These are phyloP conservation scores for Dolichotis patagonum DNA, from an alignment of 2,113 vertebrate species.

Conservation along the genomic window DNA sequence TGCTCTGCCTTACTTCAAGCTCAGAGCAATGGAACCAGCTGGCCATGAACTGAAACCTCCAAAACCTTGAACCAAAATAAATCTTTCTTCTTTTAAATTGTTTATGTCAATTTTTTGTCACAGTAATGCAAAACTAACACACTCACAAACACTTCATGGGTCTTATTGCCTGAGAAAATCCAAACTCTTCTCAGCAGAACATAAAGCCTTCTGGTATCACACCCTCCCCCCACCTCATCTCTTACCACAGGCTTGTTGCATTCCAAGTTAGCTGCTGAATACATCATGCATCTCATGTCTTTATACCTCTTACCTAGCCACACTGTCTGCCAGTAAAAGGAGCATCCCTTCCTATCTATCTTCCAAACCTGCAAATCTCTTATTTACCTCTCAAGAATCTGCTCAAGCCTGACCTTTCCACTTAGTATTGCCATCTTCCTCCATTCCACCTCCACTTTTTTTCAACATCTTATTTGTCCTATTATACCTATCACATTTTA, in stretches of 20 bases:
- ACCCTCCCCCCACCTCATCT: not conserved
- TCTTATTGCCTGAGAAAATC: not conserved
- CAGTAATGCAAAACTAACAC: not conserved
- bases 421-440: not conserved
- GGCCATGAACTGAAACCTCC: not conserved
- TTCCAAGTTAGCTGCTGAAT: not conserved
- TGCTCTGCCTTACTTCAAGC: not conserved
- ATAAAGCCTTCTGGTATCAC: not conserved
- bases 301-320: not conserved
- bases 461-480: not conserved
- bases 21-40: not conserved
- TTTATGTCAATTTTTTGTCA: not conserved
- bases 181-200: not conserved
- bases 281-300: not conserved
- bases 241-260: not conserved
- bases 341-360: not conserved
- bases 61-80: not conserved
- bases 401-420: not conserved
- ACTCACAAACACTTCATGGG: not conserved
- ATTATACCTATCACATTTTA: not conserved
- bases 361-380: not conserved
- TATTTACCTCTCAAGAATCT: slow-evolving; percentile 21
- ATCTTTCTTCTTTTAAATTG: not conserved
- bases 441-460: not conserved
- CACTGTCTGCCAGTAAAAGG: not conserved